These are phyloP conservation scores for Corythornis vintsioides DNA, from an alignment of 2,113 vertebrate species.

Conservation along the genomic window DNA sequence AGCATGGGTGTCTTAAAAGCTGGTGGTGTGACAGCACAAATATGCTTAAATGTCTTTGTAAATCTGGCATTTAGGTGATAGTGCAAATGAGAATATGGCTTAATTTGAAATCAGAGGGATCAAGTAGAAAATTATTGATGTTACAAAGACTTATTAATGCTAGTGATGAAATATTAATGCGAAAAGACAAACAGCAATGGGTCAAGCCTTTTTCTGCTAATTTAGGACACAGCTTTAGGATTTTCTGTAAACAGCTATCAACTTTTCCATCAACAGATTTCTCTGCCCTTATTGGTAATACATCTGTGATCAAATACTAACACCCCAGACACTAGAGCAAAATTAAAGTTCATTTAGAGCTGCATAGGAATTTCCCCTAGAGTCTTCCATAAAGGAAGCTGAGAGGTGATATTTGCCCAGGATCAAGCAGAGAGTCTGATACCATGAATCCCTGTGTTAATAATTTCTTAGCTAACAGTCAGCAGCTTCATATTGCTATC, in stretches of 20 bases:
- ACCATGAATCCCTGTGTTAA: not conserved
- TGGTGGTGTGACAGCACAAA: not conserved
- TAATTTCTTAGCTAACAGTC: not conserved
- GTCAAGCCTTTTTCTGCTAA: slow-evolving; percentile 13
- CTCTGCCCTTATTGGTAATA: not conserved
- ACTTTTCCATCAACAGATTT: not conserved
- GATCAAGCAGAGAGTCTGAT: not conserved
- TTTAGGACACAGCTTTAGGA: slow-evolving; percentile 15
- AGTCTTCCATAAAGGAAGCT: not conserved
- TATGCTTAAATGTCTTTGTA: not conserved
- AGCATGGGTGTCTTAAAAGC: not conserved
- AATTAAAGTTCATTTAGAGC: not conserved
- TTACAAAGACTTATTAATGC: slow-evolving; percentile 11
- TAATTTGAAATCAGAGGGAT: slow-evolving; percentile 12
- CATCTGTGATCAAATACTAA: not conserved
- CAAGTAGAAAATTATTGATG: not conserved
- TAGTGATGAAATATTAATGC: slow-evolving; percentile 44
- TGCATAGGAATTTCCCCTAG: not conserved
- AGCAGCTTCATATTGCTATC: not conserved
- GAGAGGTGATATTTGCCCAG: not conserved
- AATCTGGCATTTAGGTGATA: not conserved
- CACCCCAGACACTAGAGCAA: not conserved
- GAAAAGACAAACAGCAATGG: slow-evolving; percentile 5
- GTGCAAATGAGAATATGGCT: not conserved
- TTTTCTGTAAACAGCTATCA: slow-evolving; percentile 37